Evolutionary conservation across 2,888 invertebrate species (phyloP).

Genomic region (Deroplatys truncata): DNA sequence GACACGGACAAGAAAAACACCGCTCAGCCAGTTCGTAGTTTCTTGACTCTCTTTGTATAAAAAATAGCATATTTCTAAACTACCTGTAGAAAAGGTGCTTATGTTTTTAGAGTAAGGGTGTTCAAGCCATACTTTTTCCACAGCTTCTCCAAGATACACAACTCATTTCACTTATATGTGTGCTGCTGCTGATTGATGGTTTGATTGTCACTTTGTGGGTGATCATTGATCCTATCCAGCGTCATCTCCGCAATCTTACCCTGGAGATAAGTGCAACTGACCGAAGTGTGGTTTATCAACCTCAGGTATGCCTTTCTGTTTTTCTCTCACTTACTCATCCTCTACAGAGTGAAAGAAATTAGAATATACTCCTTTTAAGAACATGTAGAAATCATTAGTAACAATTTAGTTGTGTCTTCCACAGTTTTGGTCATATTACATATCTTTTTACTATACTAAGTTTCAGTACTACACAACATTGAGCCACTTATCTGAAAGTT

Average conservation of each 20-base stretch:
- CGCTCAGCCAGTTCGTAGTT: too few species aligned
- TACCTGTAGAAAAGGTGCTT: too few species aligned
- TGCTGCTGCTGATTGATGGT: slow-evolving; percentile 76
- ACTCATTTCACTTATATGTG: slow-evolving; percentile 77
- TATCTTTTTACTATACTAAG: too few species aligned
- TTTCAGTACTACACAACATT: too few species aligned
- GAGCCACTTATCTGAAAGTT: too few species aligned
- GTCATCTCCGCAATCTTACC: slow-evolving; percentile 77
- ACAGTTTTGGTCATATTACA: too few species aligned
- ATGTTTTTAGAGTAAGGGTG: background rate
- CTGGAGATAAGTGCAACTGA: slow-evolving; percentile 71
- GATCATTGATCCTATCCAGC: slow-evolving; percentile 79
- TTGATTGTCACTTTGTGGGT: slow-evolving; percentile 82
- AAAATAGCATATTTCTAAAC: too few species aligned
- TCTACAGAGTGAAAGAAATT: background rate
- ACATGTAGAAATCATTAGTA: too few species aligned
- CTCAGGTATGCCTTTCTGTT: slow-evolving; percentile 58
- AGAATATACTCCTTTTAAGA: too few species aligned
- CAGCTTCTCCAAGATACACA: slow-evolving; percentile 84
- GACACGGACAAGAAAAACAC: too few species aligned
- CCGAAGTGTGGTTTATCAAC: slow-evolving; percentile 79
- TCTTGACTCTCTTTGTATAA: too few species aligned
- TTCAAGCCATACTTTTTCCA: slow-evolving; percentile 22
- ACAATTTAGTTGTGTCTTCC: too few species aligned
- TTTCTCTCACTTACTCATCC: background rate